Conservation (phyloP, 2,888 invertebrate species). For the Rhimphoctona megacephalus region DNA sequence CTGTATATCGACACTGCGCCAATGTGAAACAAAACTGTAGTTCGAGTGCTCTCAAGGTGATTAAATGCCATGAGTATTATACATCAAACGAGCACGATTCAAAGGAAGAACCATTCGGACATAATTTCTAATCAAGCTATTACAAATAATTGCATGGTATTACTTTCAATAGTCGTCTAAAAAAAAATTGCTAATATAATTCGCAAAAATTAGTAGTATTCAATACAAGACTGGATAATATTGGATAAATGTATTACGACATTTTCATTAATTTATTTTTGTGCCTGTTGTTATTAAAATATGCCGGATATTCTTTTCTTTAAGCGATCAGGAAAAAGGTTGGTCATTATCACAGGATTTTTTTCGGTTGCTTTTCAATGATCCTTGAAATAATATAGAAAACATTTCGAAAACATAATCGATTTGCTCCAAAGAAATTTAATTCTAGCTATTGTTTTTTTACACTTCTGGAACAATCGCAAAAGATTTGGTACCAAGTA, state of each 20-base stretch:
- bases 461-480: not conserved
- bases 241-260: not conserved
- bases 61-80: slow-evolving; percentile 45
- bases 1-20: slow-evolving; percentile 31
- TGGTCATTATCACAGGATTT: not conserved
- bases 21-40: slow-evolving; percentile 34
- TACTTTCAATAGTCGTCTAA: not conserved
- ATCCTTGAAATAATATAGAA: not conserved
- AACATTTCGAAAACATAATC: not conserved
- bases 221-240: not conserved
- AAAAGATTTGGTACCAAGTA: not conserved
- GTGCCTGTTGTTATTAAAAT: not conserved
- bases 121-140: slow-evolving; percentile 30
- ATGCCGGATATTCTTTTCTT: not conserved
- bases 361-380: no score
- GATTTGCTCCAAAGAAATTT: no score
- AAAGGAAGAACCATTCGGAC: slow-evolving; percentile 28
- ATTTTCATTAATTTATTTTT: not conserved
- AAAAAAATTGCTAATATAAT: not conserved
- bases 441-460: not conserved
- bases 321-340: not conserved
- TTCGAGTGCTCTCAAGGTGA: slow-evolving; percentile 54
- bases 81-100: slow-evolving; percentile 41
- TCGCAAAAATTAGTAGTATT: not conserved
- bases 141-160: slow-evolving; percentile 15